Evolutionary conservation across 2,888 invertebrate genomes (phyloP).

Genomic region (Papilio demoleus): DNA sequence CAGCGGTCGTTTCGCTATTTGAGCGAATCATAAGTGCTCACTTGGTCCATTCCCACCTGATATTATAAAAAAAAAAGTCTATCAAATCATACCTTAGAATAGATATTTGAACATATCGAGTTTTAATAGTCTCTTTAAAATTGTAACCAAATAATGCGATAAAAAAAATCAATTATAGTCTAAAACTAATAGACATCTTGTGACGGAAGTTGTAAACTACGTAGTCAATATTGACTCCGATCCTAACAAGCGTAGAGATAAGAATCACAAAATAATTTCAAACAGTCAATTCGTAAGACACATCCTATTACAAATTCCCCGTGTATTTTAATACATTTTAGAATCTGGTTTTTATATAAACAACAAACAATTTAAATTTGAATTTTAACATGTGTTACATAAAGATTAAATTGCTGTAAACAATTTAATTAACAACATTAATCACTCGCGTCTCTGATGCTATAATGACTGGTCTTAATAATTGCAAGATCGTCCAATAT

Average conservation of each 20-base stretch:
- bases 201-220: constrained; percentile 34
- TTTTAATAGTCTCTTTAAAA: no score
- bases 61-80: no score
- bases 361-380: background rate
- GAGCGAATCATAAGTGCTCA: no score
- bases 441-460: constrained; percentile 38
- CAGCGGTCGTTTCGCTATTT: no score
- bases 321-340: constrained; percentile 29
- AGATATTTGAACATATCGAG: no score
- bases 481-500: constrained; percentile 40
- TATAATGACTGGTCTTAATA: constrained; percentile 39
- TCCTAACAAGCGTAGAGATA: constrained; percentile 28
- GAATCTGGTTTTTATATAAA: background rate
- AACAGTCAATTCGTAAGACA: constrained; percentile 17
- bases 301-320: constrained; percentile 29
- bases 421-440: constrained; percentile 38
- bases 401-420: constrained; percentile 26
- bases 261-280: constrained; percentile 31
- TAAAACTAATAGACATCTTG: background rate
- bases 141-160: background rate
- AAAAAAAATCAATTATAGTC: background rate
- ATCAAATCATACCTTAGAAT: no score
- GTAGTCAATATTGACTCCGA: constrained; percentile 24
- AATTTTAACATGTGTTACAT: constrained; percentile 21
- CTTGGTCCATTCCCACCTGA: no score